Conservation (phyloP, 2,797 vertebrate species). For the Tapera naevia region DNA sequence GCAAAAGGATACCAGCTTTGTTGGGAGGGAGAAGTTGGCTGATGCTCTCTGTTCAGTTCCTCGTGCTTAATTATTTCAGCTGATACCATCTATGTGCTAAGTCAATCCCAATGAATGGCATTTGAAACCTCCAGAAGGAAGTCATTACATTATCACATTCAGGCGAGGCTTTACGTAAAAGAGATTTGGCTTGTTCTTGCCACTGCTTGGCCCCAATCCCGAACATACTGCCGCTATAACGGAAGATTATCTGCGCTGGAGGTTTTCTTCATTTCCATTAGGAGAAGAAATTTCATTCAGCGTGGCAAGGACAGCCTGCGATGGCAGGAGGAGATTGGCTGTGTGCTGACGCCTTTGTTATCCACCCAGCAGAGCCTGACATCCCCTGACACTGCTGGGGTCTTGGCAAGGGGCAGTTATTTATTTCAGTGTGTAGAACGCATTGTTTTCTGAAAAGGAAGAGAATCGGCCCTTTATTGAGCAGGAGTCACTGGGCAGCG, state of each 20-base stretch:
- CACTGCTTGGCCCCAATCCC: slow-evolving; percentile 21
- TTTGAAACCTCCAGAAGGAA: not conserved
- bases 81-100: not conserved
- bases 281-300: slow-evolving; percentile 12
- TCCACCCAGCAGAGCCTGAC: slow-evolving; percentile 40
- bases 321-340: slow-evolving; percentile 37
- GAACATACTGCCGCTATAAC: not conserved
- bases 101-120: not conserved
- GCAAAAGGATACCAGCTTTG: not conserved
- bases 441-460: slow-evolving; percentile 49
- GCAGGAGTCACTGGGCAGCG: not conserved
- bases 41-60: slow-evolving; percentile 3
- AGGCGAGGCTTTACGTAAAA: slow-evolving; percentile 39
- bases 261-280: slow-evolving; percentile 40
- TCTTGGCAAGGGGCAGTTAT: not conserved
- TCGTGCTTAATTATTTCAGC: not conserved
- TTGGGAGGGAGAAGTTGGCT: not conserved
- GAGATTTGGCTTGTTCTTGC: slow-evolving; percentile 54
- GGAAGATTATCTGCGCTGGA: slow-evolving; percentile 12
- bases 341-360: slow-evolving; percentile 26
- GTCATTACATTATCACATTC: slow-evolving; percentile 45
- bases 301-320: not conserved
- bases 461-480: slow-evolving; percentile 61
- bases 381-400: slow-evolving; percentile 44
- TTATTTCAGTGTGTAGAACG: slow-evolving; percentile 46